Evolutionary conservation across 2,797 vertebrate genomes (phyloP), one percentile per base, ranked within the genome.

Genomic region (Trachurus trachurus): DNA sequence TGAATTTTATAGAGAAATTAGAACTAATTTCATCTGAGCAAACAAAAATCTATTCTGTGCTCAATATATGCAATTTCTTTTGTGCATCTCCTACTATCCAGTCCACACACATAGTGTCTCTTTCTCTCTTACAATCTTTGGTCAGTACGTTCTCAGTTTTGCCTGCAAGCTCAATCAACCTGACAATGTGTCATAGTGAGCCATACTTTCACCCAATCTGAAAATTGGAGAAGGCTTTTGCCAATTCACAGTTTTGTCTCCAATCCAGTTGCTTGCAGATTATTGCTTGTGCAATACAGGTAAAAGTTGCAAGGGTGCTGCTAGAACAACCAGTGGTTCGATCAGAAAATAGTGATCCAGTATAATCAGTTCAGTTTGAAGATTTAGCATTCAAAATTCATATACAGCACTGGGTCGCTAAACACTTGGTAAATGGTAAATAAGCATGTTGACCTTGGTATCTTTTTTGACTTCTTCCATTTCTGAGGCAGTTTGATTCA

Each of bases 171-270:
- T 64, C 22, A 22, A 34, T 57, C 44, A 53, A n/a, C 59, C n/a
- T 58, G 52, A 42, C 53, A 47, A 0, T 15, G 8, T 29, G 4
- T 79, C 47, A 74, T 16, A 34, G n/a, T 15, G 31, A 62, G 45
- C n/a, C 44, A 57, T 62, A 58, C 26, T 72, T 76, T 66, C 16
- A 60, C 34, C 76, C 63, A 65, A 29, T 68, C n/a, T 50, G 34
- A 66, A 47, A 42, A 66, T 56, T 22, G 40, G 13, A 76, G 34
- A 13, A 10, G 17, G 19, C 63, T 15, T 22, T 62, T 57, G 65
- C 42, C 6, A 22, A 71, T 58, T 64, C 1, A 1, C 31, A n/a
- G 9, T 54, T 49, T 74, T 47, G 11, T 47, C 17, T 58, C 49
- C 50, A 8, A 9, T 73, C 10, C 8, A 16, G 56, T 69, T 58